Conservation (phyloP, 1,140 invertebrate species). For the Mesaphorura yosii region DNA sequence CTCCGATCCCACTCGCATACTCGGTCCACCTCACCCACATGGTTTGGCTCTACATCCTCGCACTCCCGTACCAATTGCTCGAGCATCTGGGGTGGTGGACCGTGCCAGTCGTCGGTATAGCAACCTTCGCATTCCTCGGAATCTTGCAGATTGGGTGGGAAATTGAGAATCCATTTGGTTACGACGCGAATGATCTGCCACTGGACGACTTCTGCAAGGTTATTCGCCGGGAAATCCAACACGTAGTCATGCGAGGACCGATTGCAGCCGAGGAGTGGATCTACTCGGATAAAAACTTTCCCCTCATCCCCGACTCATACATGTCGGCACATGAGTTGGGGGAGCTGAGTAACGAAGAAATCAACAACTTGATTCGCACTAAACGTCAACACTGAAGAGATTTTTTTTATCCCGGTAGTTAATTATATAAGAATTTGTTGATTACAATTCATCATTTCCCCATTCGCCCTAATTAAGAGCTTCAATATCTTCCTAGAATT, state of each 20-base stretch:
- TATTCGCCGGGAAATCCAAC: constrained; percentile 1
- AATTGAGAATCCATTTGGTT: constrained; percentile 19
- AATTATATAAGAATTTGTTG: no score
- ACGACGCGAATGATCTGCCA: constrained; percentile 18
- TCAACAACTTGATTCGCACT: no score
- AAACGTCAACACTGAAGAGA: no score
- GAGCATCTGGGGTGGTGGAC: constrained; percentile 9
- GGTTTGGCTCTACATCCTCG: constrained; percentile 13
- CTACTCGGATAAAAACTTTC: constrained; percentile 1
- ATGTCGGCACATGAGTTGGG: not conserved
- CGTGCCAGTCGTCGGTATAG: constrained; percentile 8
- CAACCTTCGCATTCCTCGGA: constrained; percentile 12
- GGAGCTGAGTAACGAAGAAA: no score
- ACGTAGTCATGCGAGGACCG: not conserved
- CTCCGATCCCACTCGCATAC: constrained; percentile 18
- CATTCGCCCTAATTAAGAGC: no score
- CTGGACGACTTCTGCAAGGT: constrained; percentile 12
- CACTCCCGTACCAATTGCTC: constrained; percentile 8
- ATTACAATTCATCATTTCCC: no score
- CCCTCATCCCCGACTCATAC: not conserved
- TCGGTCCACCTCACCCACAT: constrained; percentile 14
- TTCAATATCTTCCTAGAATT: no score
- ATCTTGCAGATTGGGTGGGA: constrained; percentile 13
- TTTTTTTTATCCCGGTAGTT: no score
- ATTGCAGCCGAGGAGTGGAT: not conserved